Base-by-base conservation (phyloP, 2,113 vertebrate species). In the Synodontis membranacea region DNA sequence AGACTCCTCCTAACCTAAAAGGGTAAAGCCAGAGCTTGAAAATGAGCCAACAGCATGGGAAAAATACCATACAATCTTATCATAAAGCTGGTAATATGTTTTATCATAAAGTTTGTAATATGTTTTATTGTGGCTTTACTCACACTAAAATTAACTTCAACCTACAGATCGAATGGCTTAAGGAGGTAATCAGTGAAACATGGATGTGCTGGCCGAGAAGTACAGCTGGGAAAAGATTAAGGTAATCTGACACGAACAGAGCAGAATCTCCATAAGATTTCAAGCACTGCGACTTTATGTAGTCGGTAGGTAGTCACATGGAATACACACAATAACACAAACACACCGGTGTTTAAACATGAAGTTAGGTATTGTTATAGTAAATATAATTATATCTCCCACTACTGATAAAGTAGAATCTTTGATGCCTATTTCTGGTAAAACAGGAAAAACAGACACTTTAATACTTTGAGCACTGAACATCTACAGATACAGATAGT, bases 71-170 rank as follows among this genome's bases (percentile, higher is more conserved):
- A 84, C 42, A 23, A 8, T 62, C 68, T 86, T 80, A 79, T 66
- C 86, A 84, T 87, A 85, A 86, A 88, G 44, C 42, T 89, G 58
- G 86, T 86, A 84, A 74, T 86, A 89, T 83, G 88, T 88, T 89
- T 86, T 85, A 89, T 91, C n/a, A n/a, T n/a, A n/a, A 87, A 58
- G n/a, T 86, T 89, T 64, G 86, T 86, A 84, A 74, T 86, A 89
- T 83, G 88, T 88, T 89, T 86, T 85, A 89, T 91, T 74, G 83
- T 54, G 11, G 60, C 82, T 84, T 86, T 86, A 90, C 85, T 91
- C 82, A 88, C 50, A 84, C 44, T 60, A 66, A 85, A 64, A 42
- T 64, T 31, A 14, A 58, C 25, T 28, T 28, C 56, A 58, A 23
- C n/a, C 11, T 4, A 64, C 11, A 5, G 60, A 10, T 64, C 31